Evolutionary conservation across 2,888 invertebrate species (phyloP), one percentile per base, ranked within the genome.

Genomic region (Automeris io): DNA sequence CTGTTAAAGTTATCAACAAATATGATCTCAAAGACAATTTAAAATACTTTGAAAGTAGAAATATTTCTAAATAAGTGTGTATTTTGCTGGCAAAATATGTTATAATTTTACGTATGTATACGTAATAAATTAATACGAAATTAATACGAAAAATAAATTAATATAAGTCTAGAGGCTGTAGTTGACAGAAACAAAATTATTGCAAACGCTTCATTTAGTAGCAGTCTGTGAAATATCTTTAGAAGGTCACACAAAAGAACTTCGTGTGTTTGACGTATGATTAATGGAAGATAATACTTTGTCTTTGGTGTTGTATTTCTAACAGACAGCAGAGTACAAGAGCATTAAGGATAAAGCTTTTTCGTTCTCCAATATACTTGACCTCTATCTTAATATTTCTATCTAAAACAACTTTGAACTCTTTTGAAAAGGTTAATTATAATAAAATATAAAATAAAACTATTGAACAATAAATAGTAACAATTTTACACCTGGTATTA

Each of bases 91-190:
- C 42, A 41, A 43, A 33, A 26, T 34, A 34, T 35, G 42, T 39
- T 46, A 47, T 39, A 44, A 49, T 46, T 40, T 41, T 33, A 37
- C 33, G 36, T 42, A 43, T 45, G 42, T 36, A 45, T 46, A 49
- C 50, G n/a, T n/a, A n/a, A n/a, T n/a, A n/a, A n/a, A n/a, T n/a
- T n/a, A n/a, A n/a, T n/a, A n/a, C n/a, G n/a, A n/a, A n/a, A n/a
- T n/a, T n/a, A n/a, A n/a, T 42, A 53, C 61, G 63, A 62, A 70
- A 67, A 70, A 68, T 61, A 46, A 65, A 67, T 59, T 54, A 57
- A 69, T 70, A 50, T 49, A 48, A 48, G 61, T 53, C 57, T 40
- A 22, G 64, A 54, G 66, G 55, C 44, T 43, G 49, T 46, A 52
- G 45, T 45, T 61, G 59, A 54, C 55, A 56, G 50, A 49, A 51